A percentile compares a stretch with the other conserved stretches of the same genome.
phyloP scores from a whole-genome alignment of 1,140 invertebrate species.

The Cydia strobilella region DNA sequence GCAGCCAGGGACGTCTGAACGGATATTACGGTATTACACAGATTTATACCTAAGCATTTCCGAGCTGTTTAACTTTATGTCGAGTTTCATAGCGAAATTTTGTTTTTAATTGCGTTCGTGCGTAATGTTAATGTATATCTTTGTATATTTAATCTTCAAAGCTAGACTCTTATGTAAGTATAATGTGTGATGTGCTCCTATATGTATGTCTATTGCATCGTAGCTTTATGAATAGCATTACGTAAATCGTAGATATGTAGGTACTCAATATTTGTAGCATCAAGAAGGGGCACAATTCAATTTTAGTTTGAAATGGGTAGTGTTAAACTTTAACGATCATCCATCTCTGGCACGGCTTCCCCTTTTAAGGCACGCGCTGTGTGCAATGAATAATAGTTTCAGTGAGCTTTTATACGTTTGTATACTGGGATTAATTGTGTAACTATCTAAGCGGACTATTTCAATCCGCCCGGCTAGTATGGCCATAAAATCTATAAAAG shows the following conservation, averaged over 20 bases:
- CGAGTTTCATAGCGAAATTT: constrained; percentile 31
- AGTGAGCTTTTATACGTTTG: background rate
- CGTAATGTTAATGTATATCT: background rate
- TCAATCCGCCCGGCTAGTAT: background rate
- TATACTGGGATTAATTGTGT: background rate
- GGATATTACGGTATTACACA: constrained; percentile 47
- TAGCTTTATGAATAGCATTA: too few relatives aligned
- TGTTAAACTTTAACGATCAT: background rate
- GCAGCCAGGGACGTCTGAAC: constrained; percentile 28
- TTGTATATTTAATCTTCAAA: background rate
- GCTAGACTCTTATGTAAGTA: background rate
- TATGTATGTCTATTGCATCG: too few relatives aligned
- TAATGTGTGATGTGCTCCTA: background rate
- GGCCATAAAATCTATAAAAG: constrained; percentile 31
- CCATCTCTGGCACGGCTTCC: background rate
- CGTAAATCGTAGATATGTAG: too few relatives aligned
- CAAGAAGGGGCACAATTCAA: background rate
- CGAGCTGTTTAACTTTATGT: constrained; percentile 40
- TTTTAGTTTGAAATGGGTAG: constrained; percentile 4
- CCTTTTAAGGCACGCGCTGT: background rate
- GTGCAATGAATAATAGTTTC: background rate
- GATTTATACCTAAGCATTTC: constrained; percentile 41
- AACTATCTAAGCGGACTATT: background rate
- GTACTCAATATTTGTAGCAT: background rate
- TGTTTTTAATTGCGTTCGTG: constrained; percentile 20